Evolutionary conservation across 1,140 invertebrate species (phyloP).

Genomic region (Apis mellifera): DNA sequence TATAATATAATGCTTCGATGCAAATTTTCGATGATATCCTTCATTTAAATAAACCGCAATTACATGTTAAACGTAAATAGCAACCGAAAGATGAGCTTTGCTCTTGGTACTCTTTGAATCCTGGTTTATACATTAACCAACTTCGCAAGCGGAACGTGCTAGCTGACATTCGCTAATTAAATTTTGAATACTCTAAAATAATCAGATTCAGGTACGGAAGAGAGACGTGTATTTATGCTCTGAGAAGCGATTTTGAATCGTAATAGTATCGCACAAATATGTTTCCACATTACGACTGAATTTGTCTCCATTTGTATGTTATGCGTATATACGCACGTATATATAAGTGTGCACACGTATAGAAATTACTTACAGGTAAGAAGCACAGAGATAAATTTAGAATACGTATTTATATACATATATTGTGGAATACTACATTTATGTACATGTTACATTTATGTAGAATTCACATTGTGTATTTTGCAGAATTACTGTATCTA

Average conservation of each 20-base stretch:
- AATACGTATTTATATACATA: too few species aligned
- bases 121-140: neutral
- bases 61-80: neutral
- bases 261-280: neutral
- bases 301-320: neutral
- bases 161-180: neutral
- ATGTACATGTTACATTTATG: too few species aligned
- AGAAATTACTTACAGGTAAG: too few species aligned
- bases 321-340: too few species aligned
- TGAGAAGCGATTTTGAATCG: neutral
- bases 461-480: too few species aligned
- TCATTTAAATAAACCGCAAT: conserved; percentile 9
- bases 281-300: neutral
- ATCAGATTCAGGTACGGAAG: too few species aligned
- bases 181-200: conserved; percentile 1
- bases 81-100: neutral
- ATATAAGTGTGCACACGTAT: too few species aligned
- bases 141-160: neutral
- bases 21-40: neutral
- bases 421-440: too few species aligned
- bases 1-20: neutral
- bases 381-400: too few species aligned
- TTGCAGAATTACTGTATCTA: too few species aligned
- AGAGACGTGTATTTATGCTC: neutral
- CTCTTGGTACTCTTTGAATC: neutral